Percentiles rank a stretch among this genome's conserved stretches.
Conservation (phyloP, 2,797 vertebrate species). For the Poeciliopsis gracilis region DNA sequence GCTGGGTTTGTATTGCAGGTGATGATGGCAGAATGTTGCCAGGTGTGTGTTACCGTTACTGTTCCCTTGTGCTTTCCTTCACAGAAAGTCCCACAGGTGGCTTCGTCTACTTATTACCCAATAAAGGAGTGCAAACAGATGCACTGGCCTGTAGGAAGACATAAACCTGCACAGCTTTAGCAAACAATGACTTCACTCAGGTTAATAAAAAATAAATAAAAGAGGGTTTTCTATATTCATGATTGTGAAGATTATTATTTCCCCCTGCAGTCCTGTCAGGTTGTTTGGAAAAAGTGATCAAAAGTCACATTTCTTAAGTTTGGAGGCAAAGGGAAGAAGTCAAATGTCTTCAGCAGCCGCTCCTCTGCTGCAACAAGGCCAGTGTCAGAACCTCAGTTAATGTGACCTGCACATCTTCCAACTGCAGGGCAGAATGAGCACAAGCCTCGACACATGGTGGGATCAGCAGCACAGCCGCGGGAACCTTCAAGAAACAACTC, state of each 20-base stretch:
- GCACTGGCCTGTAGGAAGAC: background rate
- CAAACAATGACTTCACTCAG: background rate
- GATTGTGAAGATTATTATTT: background rate
- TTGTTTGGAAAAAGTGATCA: background rate
- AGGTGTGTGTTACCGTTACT: conserved; percentile 40
- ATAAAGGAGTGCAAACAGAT: conserved; percentile 43
- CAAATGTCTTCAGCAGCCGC: conserved; percentile 9
- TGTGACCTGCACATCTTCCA: conserved; percentile 9
- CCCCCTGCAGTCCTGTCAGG: background rate
- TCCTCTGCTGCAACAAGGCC: conserved; percentile 20
- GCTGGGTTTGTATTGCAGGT: conserved; percentile 5
- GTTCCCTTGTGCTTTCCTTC: conserved; percentile 13
- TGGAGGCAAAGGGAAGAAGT: background rate
- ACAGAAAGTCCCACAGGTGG: conserved; percentile 37
- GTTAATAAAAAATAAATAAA: background rate
- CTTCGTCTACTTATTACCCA: background rate
- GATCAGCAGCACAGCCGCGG: conserved; percentile 26
- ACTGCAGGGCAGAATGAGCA: conserved; percentile 7
- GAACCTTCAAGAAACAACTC: conserved; percentile 25
- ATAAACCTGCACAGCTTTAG: background rate
- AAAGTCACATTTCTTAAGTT: conserved; percentile 9
- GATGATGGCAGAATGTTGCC: conserved; percentile 9
- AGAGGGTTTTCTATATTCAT: background rate
- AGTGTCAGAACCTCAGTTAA: conserved; percentile 5
- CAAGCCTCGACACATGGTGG: conserved; percentile 1